These are phyloP conservation scores for Muricea muricata DNA, from an alignment of 92 coral and sea anemone genomes.

Conservation along the genomic window DNA sequence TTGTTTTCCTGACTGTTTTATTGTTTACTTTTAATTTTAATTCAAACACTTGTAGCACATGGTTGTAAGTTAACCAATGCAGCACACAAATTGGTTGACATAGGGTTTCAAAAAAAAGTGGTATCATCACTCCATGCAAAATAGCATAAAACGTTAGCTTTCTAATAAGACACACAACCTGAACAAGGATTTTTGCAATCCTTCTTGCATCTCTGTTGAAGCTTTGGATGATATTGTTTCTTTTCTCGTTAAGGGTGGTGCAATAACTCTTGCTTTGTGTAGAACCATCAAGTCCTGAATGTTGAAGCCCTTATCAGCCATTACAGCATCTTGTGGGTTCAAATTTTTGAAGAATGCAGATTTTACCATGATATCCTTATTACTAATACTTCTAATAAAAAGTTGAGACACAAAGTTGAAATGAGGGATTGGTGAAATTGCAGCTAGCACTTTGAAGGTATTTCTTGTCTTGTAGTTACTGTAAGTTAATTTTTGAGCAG, in stretches of 20 bases:
- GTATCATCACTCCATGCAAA: neutral
- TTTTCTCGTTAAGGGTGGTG: neutral
- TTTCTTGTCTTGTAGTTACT: conserved; percentile 76
- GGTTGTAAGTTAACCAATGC: conserved; percentile 25
- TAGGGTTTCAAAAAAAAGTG: neutral
- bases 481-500: conserved; percentile 67
- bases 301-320: conserved; percentile 70
- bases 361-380: conserved; percentile 70
- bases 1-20: too few relatives aligned
- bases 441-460: conserved; percentile 72
- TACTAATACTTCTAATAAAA: conserved; percentile 75
- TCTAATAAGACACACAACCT: neutral
- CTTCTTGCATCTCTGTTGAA: neutral
- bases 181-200: neutral
- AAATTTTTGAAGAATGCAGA: conserved; percentile 68
- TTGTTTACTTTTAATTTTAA: neutral
- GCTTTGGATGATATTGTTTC: neutral
- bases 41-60: neutral
- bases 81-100: neutral
- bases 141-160: neutral
- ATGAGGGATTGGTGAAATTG: conserved; percentile 70
- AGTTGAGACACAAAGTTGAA: conserved; percentile 70
- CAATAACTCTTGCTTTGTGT: neutral
- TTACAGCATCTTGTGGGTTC: conserved; percentile 67
- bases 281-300: conserved; percentile 39